Evolutionary conservation across 2,888 invertebrate genomes (phyloP).

Genomic region (Andrena marginata): DNA sequence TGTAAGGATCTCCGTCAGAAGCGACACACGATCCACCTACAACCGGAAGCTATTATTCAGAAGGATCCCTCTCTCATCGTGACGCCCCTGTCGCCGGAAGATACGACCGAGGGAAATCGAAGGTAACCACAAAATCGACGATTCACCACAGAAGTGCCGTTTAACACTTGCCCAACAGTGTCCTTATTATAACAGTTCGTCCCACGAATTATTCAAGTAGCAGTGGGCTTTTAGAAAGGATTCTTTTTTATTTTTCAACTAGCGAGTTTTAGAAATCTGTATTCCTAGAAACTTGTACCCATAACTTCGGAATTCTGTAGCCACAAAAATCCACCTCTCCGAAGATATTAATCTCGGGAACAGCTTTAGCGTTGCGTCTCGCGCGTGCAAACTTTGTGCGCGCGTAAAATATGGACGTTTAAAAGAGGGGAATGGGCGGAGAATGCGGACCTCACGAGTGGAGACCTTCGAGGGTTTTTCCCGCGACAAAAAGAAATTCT

Average conservation of each 20-base stretch:
- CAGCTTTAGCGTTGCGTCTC: not conserved
- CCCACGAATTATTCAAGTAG: no score
- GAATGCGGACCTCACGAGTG: not conserved
- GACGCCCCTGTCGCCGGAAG: conserved; percentile 76
- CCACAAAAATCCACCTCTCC: not conserved
- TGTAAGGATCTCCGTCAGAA: conserved; percentile 76
- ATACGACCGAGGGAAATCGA: conserved; percentile 28
- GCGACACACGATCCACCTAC: conserved; percentile 78
- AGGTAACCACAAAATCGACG: conserved; percentile 48
- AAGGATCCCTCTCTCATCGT: conserved; percentile 76
- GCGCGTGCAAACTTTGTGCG: not conserved
- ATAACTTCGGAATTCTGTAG: not conserved
- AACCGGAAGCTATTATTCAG: conserved; percentile 75
- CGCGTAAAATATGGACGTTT: not conserved
- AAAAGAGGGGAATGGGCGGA: not conserved
- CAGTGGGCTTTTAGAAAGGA: no score
- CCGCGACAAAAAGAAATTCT: conserved; percentile 17
- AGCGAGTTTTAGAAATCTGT: not conserved
- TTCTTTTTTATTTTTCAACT: not conserved
- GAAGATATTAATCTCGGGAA: conserved; percentile 7
- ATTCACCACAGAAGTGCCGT: not conserved
- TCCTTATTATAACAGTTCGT: no score
- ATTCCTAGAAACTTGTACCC: not conserved
- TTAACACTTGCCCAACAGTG: not conserved
- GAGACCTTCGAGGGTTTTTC: conserved; percentile 25